Base-by-base conservation (phyloP, 1,140 invertebrate species). In the Geopemphigus sp. region DNA sequence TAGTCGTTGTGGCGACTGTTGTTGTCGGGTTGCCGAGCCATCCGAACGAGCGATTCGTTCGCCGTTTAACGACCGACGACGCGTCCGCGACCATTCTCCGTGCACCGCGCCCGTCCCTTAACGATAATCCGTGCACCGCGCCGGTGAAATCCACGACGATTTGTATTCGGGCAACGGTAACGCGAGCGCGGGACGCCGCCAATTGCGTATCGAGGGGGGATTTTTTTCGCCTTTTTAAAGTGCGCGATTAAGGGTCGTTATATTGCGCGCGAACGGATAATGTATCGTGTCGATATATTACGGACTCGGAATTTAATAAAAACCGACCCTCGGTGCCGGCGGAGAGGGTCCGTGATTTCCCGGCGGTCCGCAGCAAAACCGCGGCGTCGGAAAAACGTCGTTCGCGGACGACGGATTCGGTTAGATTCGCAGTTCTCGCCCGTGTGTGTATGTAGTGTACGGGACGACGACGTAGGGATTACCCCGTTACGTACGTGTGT, bases 281-380 rank as follows among this genome's bases (percentile, higher is more conserved):
- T 54, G 17, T 47, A 54, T 54, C 45, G 64, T 22, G 32, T 66
- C 63, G 19, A 50, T 50, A 68, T 54, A 66, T 66, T 29, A 19
- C 17, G 68, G 29, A n/a, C 19, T 26, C 8, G 26, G 68, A 72
- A 72, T 72, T 72, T 72, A 72, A 72, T 72, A 72, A 72, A 72
- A 72, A 26, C 39, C 47, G 47, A 72, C 68, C 68, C 68, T 72
- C 68, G 24, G 24, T 1, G 59, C 8, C 11, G 56, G 22, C 0
- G 66, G 45, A 54, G 26, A 17, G 29, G 68, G 68, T 24, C 32
- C 47, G 47, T 12, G 47, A 12, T 50, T 50, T 50, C 47, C 19
- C 54, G 54, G 19, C 19, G 3, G 19, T 8, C 54, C 32, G 39
- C 63, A 32, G 5, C n/a, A 50, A 11, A 14, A 50, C 47, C 47